Percentiles rank a stretch among this genome's conserved stretches.
These are phyloP conservation scores for Sterrhoptilus dennistouni DNA, from an alignment of 2,113 vertebrate genomes.

Conservation along the genomic window DNA sequence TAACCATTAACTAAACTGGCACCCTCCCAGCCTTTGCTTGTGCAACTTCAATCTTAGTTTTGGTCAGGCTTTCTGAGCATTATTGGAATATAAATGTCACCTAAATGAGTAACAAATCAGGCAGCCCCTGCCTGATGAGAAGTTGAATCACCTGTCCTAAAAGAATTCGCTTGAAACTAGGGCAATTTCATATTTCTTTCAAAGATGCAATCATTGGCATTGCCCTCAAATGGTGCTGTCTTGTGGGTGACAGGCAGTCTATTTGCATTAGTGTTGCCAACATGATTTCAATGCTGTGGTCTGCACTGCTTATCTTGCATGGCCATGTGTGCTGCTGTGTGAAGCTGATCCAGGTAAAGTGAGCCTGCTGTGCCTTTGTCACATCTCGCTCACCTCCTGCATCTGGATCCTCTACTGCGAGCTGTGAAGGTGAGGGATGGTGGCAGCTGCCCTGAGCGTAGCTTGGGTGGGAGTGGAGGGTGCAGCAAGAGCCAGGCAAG, in stretches of 20 bases:
- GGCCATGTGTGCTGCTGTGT: background rate
- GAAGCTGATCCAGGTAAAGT: background rate
- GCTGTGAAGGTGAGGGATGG: background rate
- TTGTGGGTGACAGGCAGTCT: background rate
- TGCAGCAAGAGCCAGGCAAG: background rate
- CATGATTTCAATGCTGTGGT: background rate
- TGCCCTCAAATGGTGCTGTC: background rate
- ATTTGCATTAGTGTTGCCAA: background rate
- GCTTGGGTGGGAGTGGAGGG: background rate
- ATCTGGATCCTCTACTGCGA: background rate
- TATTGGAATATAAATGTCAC: background rate
- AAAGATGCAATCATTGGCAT: background rate
- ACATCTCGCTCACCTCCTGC: background rate
- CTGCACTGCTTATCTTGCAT: background rate
- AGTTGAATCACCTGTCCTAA: background rate
- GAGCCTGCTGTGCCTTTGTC: background rate
- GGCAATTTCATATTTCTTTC: background rate
- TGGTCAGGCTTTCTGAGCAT: background rate
- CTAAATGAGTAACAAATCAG: background rate
- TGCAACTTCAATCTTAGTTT: background rate
- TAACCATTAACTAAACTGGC: conserved; percentile 35
- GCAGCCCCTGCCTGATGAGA: background rate
- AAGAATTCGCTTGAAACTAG: background rate
- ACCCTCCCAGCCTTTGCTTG: background rate
- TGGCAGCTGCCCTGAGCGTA: background rate